phyloP scores from a whole-genome alignment of 2,113 vertebrate genomes.

The Clinocottus analis region DNA sequence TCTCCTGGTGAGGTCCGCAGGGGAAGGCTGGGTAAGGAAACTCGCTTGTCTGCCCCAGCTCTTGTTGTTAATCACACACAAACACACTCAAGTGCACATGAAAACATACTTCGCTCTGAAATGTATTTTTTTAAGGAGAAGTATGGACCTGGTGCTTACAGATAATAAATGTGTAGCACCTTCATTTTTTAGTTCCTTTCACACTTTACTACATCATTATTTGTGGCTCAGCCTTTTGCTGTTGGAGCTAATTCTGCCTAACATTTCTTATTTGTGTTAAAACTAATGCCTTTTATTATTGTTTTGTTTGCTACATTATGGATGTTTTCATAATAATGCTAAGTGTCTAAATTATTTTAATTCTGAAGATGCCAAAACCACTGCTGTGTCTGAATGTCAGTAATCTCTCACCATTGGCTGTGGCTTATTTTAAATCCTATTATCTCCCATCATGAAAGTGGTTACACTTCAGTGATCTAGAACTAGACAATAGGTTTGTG shows the following conservation, averaged over 20 bases:
- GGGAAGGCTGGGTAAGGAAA: constrained; percentile 88
- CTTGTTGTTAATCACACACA: not conserved
- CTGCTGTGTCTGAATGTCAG: constrained; percentile 28
- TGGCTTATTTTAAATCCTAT: constrained; percentile 30
- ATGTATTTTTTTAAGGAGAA: constrained; percentile 28
- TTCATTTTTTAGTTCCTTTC: constrained; percentile 30
- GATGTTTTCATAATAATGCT: constrained; percentile 38
- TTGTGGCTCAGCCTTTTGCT: constrained; percentile 44
- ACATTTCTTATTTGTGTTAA: constrained; percentile 40
- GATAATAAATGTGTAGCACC: not conserved
- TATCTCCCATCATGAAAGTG: constrained; percentile 15
- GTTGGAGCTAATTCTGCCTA: constrained; percentile 28
- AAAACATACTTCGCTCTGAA: constrained; percentile 52
- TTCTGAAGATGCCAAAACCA: constrained; percentile 15
- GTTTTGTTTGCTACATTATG: constrained; percentile 50
- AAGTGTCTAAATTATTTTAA: constrained; percentile 59
- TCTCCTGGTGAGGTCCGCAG: constrained; percentile 91
- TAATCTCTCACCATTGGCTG: constrained; percentile 49
- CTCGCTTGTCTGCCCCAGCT: not conserved
- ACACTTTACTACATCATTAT: constrained; percentile 15
- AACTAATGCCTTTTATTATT: constrained; percentile 40
- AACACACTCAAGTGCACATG: not conserved
- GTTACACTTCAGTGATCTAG: not conserved
- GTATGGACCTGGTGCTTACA: constrained; percentile 39
- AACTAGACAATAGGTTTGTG: too few relatives aligned